Percentiles rank a stretch among this genome's conserved stretches.
Conservation (phyloP, 1,140 invertebrate species). For the Bacillus rossius region DNA sequence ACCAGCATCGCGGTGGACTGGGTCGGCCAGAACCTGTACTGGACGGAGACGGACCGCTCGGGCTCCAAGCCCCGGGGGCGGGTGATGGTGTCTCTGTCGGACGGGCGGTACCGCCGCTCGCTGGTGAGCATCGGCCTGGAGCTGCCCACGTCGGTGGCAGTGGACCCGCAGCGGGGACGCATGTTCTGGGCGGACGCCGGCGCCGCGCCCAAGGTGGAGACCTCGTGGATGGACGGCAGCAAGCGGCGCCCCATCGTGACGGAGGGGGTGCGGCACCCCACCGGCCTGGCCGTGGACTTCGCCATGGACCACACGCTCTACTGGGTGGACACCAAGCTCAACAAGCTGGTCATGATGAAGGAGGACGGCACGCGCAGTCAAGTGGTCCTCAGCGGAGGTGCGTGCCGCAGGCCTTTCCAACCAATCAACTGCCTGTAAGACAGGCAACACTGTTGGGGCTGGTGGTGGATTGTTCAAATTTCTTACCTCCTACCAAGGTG, state of each 20-base stretch:
- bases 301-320: conserved; percentile 85
- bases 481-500: background rate
- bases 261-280: conserved; percentile 73
- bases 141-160: conserved; percentile 75
- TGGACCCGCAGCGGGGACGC: conserved; percentile 79
- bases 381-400: conserved; percentile 60
- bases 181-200: conserved; percentile 91
- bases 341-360: conserved; percentile 85
- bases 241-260: conserved; percentile 73
- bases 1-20: conserved; percentile 86
- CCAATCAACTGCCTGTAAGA: too few relatives aligned
- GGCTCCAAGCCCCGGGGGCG: conserved; percentile 60
- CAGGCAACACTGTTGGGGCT: too few relatives aligned
- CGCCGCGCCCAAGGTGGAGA: conserved; percentile 77
- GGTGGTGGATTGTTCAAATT: background rate
- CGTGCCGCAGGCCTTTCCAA: too few relatives aligned
- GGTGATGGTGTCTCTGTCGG: conserved; percentile 81
- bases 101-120: conserved; percentile 82
- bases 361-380: conserved; percentile 76
- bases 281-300: conserved; percentile 86
- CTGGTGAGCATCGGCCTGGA: conserved; percentile 59
- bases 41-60: conserved; percentile 80
- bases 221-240: conserved; percentile 93
- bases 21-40: conserved; percentile 89
- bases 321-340: conserved; percentile 94